A percentile compares a stretch with the other conserved stretches of the same genome.
These are phyloP conservation scores for Papilio demoleus DNA, from an alignment of 2,888 invertebrate genomes.

Conservation along the genomic window DNA sequence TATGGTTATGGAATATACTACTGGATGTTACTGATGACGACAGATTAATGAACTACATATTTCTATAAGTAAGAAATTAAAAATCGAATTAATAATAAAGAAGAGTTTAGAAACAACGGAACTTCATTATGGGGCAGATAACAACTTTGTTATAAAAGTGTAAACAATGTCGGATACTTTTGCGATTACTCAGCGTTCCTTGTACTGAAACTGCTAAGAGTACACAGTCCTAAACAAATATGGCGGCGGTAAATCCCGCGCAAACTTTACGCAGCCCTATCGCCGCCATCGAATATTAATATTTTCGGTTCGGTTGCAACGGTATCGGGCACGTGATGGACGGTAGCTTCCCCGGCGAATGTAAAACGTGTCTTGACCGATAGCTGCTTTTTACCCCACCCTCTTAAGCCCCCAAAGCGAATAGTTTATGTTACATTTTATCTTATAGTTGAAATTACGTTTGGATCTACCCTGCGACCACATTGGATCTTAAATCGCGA, in stretches of 20 bases:
- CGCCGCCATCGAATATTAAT: slow-evolving; percentile 62
- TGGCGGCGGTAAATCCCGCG: slow-evolving; percentile 37
- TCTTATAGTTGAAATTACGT: slow-evolving; percentile 38
- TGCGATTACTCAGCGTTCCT: slow-evolving; percentile 32
- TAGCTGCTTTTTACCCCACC: slow-evolving; percentile 38
- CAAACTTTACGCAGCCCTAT: slow-evolving; percentile 49
- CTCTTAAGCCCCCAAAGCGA: slow-evolving; percentile 18
- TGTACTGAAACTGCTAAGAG: slow-evolving; percentile 24
- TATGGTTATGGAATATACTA: no score
- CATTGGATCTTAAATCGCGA: slow-evolving; percentile 30
- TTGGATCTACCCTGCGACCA: slow-evolving; percentile 17
- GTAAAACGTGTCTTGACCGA: slow-evolving; percentile 55
- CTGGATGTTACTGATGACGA: no score
- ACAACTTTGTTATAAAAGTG: slow-evolving; percentile 14
- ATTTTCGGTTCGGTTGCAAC: slow-evolving; percentile 51
- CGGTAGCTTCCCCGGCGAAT: slow-evolving; percentile 42
- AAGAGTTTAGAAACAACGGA: neutral
- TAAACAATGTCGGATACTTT: slow-evolving; percentile 30
- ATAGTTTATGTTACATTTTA: slow-evolving; percentile 41
- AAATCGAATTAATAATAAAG: neutral
- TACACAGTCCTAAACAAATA: slow-evolving; percentile 43
- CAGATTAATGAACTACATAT: no score
- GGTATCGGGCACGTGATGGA: slow-evolving; percentile 40
- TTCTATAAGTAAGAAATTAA: neutral
- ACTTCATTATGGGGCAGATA: neutral